phyloP scores from a whole-genome alignment of 2,797 vertebrate species.

The Botia kubotai region DNA sequence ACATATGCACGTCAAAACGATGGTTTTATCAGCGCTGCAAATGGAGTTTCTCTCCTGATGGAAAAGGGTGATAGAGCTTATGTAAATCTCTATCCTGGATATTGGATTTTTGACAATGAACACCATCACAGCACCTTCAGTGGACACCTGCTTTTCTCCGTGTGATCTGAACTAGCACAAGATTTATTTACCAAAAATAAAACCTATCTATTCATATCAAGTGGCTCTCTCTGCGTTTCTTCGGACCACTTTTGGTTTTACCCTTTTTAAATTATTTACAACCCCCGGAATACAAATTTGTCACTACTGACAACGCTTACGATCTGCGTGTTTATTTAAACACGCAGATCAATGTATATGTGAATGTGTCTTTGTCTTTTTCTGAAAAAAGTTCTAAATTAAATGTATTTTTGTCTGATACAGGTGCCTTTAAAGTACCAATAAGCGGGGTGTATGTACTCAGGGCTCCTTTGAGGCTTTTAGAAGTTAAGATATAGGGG shows the following conservation, averaged over 20 bases:
- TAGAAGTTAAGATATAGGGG: not conserved
- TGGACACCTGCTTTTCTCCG: slow-evolving; percentile 48
- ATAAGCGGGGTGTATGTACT: slow-evolving; percentile 43
- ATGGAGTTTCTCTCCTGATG: slow-evolving; percentile 38
- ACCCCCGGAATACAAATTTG: no score
- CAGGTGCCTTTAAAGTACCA: slow-evolving; percentile 48
- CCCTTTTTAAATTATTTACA: no score
- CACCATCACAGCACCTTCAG: slow-evolving; percentile 57
- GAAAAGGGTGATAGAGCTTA: slow-evolving; percentile 35
- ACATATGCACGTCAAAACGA: not conserved
- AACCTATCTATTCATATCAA: no score
- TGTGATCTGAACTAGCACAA: slow-evolving; percentile 2
- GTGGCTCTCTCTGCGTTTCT: no score
- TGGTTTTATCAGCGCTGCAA: slow-evolving; percentile 44
- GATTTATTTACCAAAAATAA: no score
- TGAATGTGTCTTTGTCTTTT: not conserved
- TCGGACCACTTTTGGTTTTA: no score
- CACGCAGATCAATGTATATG: not conserved
- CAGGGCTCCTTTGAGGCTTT: slow-evolving; percentile 19
- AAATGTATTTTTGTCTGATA: not conserved
- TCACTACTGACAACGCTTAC: no score
- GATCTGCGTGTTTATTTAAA: no score
- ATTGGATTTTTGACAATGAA: slow-evolving; percentile 44
- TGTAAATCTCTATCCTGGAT: slow-evolving; percentile 31
- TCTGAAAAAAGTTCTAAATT: not conserved